These are phyloP conservation scores for Holothuria scabra DNA, from an alignment of 53 echinoderm and acorn worm species.

Conservation along the genomic window DNA sequence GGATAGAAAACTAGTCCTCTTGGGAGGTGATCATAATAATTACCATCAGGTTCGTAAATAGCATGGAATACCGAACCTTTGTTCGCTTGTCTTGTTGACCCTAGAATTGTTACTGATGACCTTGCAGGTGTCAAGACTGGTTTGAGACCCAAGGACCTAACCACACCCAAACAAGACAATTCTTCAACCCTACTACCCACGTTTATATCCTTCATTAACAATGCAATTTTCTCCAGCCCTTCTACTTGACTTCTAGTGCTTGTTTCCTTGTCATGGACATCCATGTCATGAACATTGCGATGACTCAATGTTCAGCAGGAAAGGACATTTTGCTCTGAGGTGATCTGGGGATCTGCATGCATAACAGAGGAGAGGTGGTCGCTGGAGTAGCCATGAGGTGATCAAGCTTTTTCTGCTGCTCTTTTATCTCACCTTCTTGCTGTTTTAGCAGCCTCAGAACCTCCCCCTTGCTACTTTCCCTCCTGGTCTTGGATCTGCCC, in stretches of 20 bases:
- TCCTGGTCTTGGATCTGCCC: background rate
- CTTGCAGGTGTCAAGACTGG: slow-evolving; percentile 25
- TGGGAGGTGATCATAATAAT: slow-evolving; percentile 46
- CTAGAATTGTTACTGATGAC: background rate
- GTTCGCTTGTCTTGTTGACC: slow-evolving; percentile 1
- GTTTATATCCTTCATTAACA: slow-evolving; percentile 52
- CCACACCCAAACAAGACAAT: background rate
- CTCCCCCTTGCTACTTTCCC: background rate
- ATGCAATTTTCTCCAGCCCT: slow-evolving; percentile 47
- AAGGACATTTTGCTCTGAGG: slow-evolving; percentile 7
- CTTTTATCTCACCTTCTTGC: too few relatives aligned
- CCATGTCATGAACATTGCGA: background rate
- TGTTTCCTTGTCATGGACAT: background rate
- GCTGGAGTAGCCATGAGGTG: too few relatives aligned
- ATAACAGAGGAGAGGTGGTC: background rate
- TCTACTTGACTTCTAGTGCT: too few relatives aligned
- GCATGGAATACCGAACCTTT: slow-evolving; percentile 4
- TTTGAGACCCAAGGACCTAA: background rate
- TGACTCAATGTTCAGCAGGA: background rate
- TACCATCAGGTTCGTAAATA: slow-evolving; percentile 15
- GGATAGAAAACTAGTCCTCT: slow-evolving; percentile 22
- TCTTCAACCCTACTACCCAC: background rate
- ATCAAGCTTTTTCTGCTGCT: too few relatives aligned
- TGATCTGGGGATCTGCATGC: slow-evolving; percentile 4
- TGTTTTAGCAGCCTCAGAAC: too few relatives aligned